Evolutionary conservation across 2,797 vertebrate species (phyloP).

Genomic region (Catharus ustulatus): DNA sequence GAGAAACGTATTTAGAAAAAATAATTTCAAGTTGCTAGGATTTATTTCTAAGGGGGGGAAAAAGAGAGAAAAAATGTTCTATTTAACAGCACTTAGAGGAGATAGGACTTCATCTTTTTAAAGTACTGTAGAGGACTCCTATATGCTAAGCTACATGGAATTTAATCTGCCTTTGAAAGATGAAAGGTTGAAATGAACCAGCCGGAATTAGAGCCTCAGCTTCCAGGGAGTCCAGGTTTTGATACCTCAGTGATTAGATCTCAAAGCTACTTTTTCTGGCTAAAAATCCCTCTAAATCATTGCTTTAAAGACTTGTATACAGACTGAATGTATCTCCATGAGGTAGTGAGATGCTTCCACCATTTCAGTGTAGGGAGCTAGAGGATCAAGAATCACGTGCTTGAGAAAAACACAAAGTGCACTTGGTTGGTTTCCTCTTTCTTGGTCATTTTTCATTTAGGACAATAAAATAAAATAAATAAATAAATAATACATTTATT

Average conservation of each 20-base stretch:
- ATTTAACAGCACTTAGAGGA: background rate
- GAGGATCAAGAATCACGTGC: background rate
- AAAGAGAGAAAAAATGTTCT: background rate
- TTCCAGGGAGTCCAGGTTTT: background rate
- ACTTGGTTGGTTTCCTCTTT: background rate
- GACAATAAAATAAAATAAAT: background rate
- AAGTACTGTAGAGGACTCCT: background rate
- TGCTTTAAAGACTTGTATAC: background rate
- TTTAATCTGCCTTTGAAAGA: constrained; percentile 7
- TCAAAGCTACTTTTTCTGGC: background rate
- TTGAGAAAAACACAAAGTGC: background rate
- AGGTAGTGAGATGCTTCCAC: background rate
- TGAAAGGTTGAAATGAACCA: constrained; percentile 14
- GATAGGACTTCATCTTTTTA: background rate
- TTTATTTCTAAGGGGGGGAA: background rate
- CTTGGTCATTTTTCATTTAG: background rate
- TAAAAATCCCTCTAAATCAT: background rate
- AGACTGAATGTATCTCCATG: background rate
- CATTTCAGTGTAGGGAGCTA: background rate
- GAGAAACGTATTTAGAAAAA: background rate
- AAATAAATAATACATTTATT: background rate
- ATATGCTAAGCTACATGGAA: background rate
- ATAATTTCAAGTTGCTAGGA: background rate
- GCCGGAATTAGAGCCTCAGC: background rate
- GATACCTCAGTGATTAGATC: background rate